A percentile compares a stretch with the other conserved stretches of the same genome.
Conservation (phyloP, 2,888 invertebrate species). For the Gymnoscelis rufifasciata region DNA sequence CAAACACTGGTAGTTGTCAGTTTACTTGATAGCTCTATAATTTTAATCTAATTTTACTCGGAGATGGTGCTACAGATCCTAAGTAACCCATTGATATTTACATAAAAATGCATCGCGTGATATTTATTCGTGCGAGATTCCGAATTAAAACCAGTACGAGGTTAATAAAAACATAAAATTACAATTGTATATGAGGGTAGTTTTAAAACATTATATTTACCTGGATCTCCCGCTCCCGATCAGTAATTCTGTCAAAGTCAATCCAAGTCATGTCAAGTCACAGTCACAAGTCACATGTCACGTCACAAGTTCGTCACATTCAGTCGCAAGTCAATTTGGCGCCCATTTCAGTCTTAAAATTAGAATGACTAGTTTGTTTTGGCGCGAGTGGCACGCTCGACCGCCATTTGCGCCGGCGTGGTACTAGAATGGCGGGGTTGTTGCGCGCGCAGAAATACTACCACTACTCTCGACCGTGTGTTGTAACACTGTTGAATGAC, state of each 20-base stretch:
- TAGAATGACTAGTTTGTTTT: conserved; percentile 62
- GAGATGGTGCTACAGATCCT: too few relatives aligned
- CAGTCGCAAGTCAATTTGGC: conserved; percentile 28
- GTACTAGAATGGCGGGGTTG: conserved; percentile 49
- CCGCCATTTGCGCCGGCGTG: conserved; percentile 62
- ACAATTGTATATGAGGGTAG: neutral
- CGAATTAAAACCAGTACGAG: too few relatives aligned
- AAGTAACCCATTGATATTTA: too few relatives aligned
- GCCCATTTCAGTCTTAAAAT: conserved; percentile 30
- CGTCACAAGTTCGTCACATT: conserved; percentile 33
- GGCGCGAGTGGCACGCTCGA: conserved; percentile 50
- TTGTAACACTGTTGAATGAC: conserved; percentile 34
- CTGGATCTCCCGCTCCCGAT: conserved; percentile 28
- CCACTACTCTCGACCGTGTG: conserved; percentile 57
- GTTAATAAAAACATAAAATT: neutral
- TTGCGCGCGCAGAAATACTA: conserved; percentile 57
- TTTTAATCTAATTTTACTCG: too few relatives aligned
- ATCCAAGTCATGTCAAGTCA: conserved; percentile 36
- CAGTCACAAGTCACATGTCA: conserved; percentile 37
- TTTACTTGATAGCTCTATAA: too few relatives aligned
- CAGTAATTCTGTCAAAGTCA: conserved; percentile 40
- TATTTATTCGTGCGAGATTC: too few relatives aligned
- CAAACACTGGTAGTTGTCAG: too few relatives aligned
- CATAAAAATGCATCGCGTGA: too few relatives aligned
- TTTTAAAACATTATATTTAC: conserved; percentile 32